These are phyloP conservation scores for Phyllostomus discolor DNA, from an alignment of 2,113 vertebrate genomes.

Conservation along the genomic window DNA sequence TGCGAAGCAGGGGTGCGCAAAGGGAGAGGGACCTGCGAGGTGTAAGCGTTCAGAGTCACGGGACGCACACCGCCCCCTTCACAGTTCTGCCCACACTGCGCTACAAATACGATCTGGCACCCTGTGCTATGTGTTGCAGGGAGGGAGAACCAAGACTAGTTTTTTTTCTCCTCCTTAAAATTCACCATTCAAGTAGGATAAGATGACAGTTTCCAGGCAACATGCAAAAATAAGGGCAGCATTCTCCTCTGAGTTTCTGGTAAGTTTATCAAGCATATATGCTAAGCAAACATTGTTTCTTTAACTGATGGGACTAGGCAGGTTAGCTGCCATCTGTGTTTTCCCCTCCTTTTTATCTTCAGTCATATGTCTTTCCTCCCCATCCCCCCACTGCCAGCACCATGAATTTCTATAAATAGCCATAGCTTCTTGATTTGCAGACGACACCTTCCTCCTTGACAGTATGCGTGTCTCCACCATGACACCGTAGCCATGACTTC, in stretches of 20 bases:
- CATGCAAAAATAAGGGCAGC: not conserved
- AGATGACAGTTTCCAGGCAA: not conserved
- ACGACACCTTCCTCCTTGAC: no score
- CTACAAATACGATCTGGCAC: accelerated
- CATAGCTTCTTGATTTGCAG: not conserved
- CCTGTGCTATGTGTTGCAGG: not conserved
- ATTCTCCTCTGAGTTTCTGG: not conserved
- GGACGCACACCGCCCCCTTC: not conserved
- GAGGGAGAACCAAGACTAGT: not conserved
- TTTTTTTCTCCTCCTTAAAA: not conserved
- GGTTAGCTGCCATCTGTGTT: not conserved
- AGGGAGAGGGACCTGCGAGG: no score
- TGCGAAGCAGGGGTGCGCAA: not conserved
- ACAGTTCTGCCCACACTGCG: not conserved
- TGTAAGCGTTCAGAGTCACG: accelerated
- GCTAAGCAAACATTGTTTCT: not conserved
- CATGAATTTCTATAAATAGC: not conserved
- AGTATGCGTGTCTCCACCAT: not conserved
- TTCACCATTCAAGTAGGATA: not conserved
- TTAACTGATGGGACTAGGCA: not conserved
- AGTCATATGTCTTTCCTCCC: not conserved
- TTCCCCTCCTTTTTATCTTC: not conserved
- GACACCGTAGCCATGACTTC: not conserved
- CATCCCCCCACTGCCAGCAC: not conserved
- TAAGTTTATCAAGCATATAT: not conserved